A percentile compares a stretch with the other conserved stretches of the same genome.
Conservation (phyloP, 1,140 invertebrate species). For the Trissolcus basalis region DNA sequence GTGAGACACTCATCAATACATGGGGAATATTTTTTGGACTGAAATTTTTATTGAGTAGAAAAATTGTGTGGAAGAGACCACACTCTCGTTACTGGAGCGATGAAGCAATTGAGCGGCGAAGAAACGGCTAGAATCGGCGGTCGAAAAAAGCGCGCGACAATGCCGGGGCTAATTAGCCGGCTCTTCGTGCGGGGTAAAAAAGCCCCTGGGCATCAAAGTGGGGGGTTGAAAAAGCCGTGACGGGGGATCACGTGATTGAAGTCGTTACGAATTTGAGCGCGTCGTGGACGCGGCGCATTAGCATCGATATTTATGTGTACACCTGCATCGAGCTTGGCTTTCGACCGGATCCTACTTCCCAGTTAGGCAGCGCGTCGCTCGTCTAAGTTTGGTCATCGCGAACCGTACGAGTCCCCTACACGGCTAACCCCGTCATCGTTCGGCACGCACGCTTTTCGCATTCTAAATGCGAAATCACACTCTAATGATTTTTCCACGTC, state of each 20-base stretch:
- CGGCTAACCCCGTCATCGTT: conserved; percentile 75
- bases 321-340: conserved; percentile 71
- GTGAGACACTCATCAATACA: too few species aligned
- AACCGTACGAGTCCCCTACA: conserved; percentile 72
- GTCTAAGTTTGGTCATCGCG: conserved; percentile 75
- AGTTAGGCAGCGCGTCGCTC: conserved; percentile 73
- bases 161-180: too few species aligned
- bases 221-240: not conserved
- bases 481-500: conserved; percentile 69
- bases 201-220: not conserved
- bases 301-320: conserved; percentile 76
- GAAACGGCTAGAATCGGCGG: too few species aligned
- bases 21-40: too few species aligned
- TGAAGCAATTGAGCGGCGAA: too few species aligned
- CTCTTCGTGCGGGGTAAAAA: not conserved
- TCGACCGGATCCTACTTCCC: conserved; percentile 76
- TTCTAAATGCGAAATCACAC: conserved; percentile 68
- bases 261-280: conserved; percentile 55
- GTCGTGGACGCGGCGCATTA: conserved; percentile 65
- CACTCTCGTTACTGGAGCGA: too few species aligned
- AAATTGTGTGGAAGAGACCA: too few species aligned
- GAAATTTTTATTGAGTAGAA: too few species aligned
- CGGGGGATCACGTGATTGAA: conserved; percentile 19
- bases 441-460: conserved; percentile 74
- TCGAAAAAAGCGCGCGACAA: too few species aligned